These are phyloP conservation scores for Parnassius smintheus DNA, from an alignment of 2,888 invertebrate genomes.

Conservation along the genomic window DNA sequence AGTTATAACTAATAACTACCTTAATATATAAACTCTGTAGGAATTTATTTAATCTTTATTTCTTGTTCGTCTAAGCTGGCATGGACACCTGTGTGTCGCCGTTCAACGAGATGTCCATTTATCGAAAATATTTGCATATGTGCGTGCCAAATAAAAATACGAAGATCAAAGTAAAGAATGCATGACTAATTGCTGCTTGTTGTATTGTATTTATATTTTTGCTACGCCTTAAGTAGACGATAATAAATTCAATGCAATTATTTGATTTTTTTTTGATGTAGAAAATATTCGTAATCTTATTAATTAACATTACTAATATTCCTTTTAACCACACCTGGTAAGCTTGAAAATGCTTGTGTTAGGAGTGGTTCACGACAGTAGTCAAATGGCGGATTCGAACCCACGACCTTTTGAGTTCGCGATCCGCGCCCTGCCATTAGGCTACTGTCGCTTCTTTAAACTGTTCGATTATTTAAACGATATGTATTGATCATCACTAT, in stretches of 20 bases:
- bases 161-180: conserved; percentile 55
- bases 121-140: conserved; percentile 61
- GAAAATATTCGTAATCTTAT: no score
- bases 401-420: no score
- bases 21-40: conserved; percentile 20
- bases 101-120: conserved; percentile 45
- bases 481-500: no score
- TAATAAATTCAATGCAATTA: conserved; percentile 19
- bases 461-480: background rate
- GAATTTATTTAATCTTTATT: conserved; percentile 31
- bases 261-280: no score
- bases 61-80: conserved; percentile 32
- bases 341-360: no score
- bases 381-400: no score
- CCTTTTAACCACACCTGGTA: no score
- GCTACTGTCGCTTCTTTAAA: no score
- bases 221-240: conserved; percentile 32
- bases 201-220: conserved; percentile 34
- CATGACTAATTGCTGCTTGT: conserved; percentile 52
- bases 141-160: conserved; percentile 52
- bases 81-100: conserved; percentile 48
- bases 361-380: no score
- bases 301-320: no score
- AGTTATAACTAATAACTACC: conserved; percentile 26
- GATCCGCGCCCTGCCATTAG: no score